These are phyloP conservation scores for Drosophila littoralis DNA, from an alignment of 1,140 invertebrate genomes.

Conservation along the genomic window DNA sequence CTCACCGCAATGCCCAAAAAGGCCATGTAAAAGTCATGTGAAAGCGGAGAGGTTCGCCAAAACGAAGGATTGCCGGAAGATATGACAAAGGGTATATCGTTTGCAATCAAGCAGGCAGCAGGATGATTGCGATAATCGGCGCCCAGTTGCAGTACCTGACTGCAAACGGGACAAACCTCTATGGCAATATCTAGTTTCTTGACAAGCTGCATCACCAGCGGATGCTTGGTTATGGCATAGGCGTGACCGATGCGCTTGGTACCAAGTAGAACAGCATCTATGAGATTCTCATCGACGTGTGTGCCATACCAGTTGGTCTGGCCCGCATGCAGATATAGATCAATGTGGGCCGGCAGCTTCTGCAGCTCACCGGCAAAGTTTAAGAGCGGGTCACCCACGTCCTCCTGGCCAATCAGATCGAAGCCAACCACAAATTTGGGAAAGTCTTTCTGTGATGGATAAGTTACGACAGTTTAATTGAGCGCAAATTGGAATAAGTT, in stretches of 20 bases:
- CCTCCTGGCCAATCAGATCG: conserved; percentile 91
- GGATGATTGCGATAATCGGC: conserved; percentile 92
- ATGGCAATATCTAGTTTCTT: conserved; percentile 88
- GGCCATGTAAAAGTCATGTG: conserved; percentile 92
- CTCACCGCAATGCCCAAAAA: conserved; percentile 89
- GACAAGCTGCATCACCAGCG: conserved; percentile 87
- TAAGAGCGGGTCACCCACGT: conserved; percentile 86
- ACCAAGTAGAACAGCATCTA: conserved; percentile 91
- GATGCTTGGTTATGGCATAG: conserved; percentile 91
- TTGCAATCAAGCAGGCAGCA: conserved; percentile 87
- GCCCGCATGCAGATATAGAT: conserved; percentile 92
- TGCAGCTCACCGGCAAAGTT: conserved; percentile 87
- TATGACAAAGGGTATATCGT: conserved; percentile 86
- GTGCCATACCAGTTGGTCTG: conserved; percentile 91
- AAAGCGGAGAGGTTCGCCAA: conserved; percentile 90
- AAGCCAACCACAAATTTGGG: conserved; percentile 87
- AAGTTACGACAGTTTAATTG: neutral
- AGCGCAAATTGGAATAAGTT: neutral
- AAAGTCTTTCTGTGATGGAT: conserved; percentile 64
- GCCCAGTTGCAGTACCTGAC: conserved; percentile 90
- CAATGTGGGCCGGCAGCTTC: conserved; percentile 85
- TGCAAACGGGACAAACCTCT: conserved; percentile 92
- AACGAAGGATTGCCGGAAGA: conserved; percentile 90
- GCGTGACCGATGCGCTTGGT: conserved; percentile 88
- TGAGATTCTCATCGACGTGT: conserved; percentile 88